Conservation (phyloP, 2,888 invertebrate genomes). For the Rhogogaster chlorosoma region DNA sequence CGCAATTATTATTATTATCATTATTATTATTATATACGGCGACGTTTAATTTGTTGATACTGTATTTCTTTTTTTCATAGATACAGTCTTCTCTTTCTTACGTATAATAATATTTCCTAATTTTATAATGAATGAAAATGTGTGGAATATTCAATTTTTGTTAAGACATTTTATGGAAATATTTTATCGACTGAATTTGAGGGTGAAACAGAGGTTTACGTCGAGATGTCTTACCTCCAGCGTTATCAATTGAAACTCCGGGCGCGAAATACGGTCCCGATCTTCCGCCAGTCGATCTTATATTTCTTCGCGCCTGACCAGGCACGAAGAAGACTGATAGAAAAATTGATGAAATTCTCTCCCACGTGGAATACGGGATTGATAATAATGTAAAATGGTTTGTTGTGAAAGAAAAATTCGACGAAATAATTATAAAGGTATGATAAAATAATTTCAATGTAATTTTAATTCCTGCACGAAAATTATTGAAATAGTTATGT, state of each 20-base stretch:
- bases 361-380: not conserved
- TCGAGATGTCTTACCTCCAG: constrained; percentile 44
- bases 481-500: not conserved
- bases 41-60: not conserved
- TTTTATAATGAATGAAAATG: no score
- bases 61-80: no score
- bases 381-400: not conserved
- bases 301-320: not conserved
- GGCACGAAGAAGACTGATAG: constrained; percentile 6
- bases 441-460: not conserved
- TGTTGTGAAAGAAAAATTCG: not conserved
- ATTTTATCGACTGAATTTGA: no score
- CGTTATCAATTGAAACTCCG: constrained; percentile 39
- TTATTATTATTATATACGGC: not conserved
- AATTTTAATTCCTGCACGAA: not conserved
- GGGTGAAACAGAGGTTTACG: no score
- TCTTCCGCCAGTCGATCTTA: constrained; percentile 12
- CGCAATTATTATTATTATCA: no score
- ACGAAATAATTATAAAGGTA: not conserved
- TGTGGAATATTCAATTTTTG: no score
- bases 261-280: constrained; percentile 23
- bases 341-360: not conserved
- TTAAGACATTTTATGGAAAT: no score
- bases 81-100: no score
- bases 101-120: no score